Base-by-base conservation (phyloP, 2,888 invertebrate genomes). In the Standfussiana lucernea region DNA sequence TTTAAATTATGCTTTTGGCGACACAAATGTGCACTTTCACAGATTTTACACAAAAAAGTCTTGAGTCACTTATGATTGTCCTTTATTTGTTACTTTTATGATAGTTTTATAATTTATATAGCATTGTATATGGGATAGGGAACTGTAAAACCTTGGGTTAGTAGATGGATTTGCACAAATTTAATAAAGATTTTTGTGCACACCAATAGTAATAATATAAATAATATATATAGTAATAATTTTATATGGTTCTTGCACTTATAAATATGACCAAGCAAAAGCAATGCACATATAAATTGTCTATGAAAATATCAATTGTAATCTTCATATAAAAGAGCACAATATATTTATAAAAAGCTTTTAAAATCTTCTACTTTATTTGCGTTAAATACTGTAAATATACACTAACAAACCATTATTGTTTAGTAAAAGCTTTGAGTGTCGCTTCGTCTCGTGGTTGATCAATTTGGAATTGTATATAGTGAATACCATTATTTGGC, bases 391-490 rank as follows among this genome's bases (percentile, higher is more conserved):
- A 85, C 78, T 91, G 90, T 93, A 92, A 95, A 95, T 94, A 95
- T 95, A 96, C 96, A 96, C 96, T 96, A 96, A 96, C 96, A 96
- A 96, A 89, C 96, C 96, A 96, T 96, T 92, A 88, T 88, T 91
- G 89, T 85, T 80, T 84, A 88, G 85, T 91, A 82, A 91, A 90
- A 92, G 96, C 95, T 96, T 96, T 95, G 93, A 92, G 94, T 96
- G 95, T 94, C 91, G 95, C 94, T 95, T 95, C 76, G 87, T 93
- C 86, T 90, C 88, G 93, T 94, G 92, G 91, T 94, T 91, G 96
- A 96, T 96, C 96, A 96, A 95, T 95, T 96, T 96, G 96, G 96
- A 96, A 96, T 96, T 94, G 92, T 93, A 90, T 92, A 92, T 85
- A 93, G 93, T 94, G 92, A 89, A 91, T 89, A 89, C 92, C 85